phyloP scores from a whole-genome alignment of 2,113 vertebrate genomes.

The Excalfactoria chinensis region DNA sequence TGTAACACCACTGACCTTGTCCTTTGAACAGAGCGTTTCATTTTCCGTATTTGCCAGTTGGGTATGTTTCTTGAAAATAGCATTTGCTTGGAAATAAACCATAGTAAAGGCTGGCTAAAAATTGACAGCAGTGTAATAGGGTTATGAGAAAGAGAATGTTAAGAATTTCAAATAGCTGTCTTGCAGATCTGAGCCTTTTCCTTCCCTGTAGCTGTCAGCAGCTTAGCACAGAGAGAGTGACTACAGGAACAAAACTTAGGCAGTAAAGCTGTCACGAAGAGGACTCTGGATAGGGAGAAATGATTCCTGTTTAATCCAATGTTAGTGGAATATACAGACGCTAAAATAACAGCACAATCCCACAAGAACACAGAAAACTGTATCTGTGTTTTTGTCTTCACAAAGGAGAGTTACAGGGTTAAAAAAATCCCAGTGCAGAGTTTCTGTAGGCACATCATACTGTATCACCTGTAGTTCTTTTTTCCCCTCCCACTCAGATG shows the following conservation, averaged over 20 bases:
- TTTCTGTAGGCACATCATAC: not conserved
- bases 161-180: not conserved
- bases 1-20: not conserved
- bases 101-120: not conserved
- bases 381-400: not conserved
- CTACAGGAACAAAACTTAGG: not conserved
- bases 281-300: not conserved
- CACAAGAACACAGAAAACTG: not conserved
- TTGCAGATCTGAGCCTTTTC: not conserved
- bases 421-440: not conserved
- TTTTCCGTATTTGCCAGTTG: not conserved
- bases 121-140: not conserved
- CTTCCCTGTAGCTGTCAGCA: not conserved
- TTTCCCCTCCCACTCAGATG: not conserved
- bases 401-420: not conserved
- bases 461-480: not conserved
- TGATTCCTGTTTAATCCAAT: not conserved
- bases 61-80: not conserved
- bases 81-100: not conserved
- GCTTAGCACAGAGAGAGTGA: not conserved
- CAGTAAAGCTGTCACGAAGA: not conserved
- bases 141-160: conserved; percentile 4
- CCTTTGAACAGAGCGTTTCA: not conserved
- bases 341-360: not conserved
- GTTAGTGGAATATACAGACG: not conserved